Conservation (phyloP, 2,113 vertebrate species). For the Phalacrocorax carbo region DNA sequence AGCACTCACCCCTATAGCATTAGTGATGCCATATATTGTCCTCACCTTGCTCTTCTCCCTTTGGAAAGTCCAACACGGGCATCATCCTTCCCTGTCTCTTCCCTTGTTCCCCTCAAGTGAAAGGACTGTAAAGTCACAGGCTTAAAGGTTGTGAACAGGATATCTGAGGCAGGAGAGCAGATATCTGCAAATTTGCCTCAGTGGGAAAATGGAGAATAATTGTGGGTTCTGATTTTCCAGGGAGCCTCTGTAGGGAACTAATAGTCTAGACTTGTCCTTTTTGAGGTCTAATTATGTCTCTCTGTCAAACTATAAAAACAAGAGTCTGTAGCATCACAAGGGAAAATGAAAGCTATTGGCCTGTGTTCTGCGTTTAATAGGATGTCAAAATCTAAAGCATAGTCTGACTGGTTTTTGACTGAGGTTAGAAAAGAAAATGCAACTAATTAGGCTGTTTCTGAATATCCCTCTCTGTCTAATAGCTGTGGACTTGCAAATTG, state of each 20-base stretch:
- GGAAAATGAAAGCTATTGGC: conserved; percentile 61
- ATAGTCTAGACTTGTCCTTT: conserved; percentile 59
- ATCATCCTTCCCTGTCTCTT: background rate
- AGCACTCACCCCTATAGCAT: background rate
- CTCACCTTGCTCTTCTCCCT: background rate
- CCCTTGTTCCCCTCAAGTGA: background rate
- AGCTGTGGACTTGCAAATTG: conserved; percentile 31
- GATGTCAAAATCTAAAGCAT: conserved; percentile 64
- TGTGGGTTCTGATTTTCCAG: conserved; percentile 55
- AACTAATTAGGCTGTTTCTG: conserved; percentile 59
- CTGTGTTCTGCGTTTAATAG: conserved; percentile 67
- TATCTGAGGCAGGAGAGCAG: background rate
- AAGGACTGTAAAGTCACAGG: background rate
- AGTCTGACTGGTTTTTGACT: conserved; percentile 58
- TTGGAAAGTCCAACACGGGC: background rate
- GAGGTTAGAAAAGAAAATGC: conserved; percentile 59
- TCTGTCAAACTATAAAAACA: conserved; percentile 57
- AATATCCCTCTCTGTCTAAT: conserved; percentile 25
- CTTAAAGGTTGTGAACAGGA: background rate
- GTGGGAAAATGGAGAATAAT: background rate
- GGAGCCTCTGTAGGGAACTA: conserved; percentile 37
- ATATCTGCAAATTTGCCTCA: background rate
- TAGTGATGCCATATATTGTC: background rate
- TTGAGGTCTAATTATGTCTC: conserved; percentile 67
- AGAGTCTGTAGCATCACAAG: conserved; percentile 45